Base-by-base conservation (phyloP, 2,113 vertebrate genomes). In the Tetraodon nigroviridis region DNA sequence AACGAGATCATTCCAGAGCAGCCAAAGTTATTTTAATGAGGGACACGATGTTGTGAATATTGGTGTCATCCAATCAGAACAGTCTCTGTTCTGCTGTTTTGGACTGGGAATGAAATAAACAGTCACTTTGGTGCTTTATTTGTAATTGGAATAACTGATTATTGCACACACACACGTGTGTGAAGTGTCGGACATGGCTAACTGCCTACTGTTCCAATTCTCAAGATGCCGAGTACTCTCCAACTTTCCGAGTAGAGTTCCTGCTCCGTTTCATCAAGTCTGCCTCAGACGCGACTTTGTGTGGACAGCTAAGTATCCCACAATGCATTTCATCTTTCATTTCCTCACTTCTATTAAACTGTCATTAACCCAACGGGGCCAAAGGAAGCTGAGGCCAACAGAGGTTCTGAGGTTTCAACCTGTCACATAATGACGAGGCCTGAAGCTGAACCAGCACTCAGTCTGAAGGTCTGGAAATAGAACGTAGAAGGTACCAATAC, bases 381-480 rank as follows among this genome's bases (percentile, higher is more conserved):
- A 65, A 2, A 57, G 64, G 62, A 2, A 57, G 64, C 48, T 29
- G 13, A 47, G 58, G 45, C 44, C 51, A 75, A 70, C 56, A 49
- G 63, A 67, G 44, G 20, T 20, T 58, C 32, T 69, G 5, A 57
- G 51, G 29, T 64, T 57, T 71, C 68, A 66, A 78, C 66, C 48
- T 54, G 4, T 8, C 62, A 64, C 52, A 50, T 55, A 55, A 62
- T 45, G 61, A 24, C 40, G 51, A 61, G 51, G 66, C 49, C 49
- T 65, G 32, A 76, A 72, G 52, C 55, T 75, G 61, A 76, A 78
- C 56, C 69, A 68, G 70, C 67, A 52, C 42, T 20, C 54, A 67
- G 48, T 58, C 58, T 73, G 67, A 63, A 71, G 41, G 67, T 12
- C 62, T 55, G 64, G 42, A 77, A 83, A 83, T 75, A 83, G 65